Conservation (phyloP, 2,797 vertebrate species). For the Nannoperca obscura region DNA sequence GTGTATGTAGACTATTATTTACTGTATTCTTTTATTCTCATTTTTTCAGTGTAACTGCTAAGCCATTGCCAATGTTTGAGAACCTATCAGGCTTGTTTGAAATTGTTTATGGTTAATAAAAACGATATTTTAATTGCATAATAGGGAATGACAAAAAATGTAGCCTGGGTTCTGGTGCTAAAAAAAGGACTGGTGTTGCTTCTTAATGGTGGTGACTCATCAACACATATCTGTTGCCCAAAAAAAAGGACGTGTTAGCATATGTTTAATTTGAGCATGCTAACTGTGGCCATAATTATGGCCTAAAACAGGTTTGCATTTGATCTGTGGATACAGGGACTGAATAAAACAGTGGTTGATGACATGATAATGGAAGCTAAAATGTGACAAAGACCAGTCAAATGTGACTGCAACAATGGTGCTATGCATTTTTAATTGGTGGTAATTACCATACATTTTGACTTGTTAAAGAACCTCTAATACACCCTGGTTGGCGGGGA, state of each 20-base stretch:
- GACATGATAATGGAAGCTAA: neutral
- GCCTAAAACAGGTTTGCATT: slow-evolving; percentile 1
- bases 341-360: slow-evolving; percentile 10
- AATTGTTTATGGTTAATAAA: neutral
- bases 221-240: slow-evolving; percentile 18
- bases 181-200: neutral
- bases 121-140: neutral
- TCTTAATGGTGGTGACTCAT: neutral
- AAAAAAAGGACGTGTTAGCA: slow-evolving; percentile 20
- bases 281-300: slow-evolving; percentile 7
- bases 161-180: neutral
- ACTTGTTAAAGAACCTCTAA: neutral
- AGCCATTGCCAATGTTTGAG: neutral
- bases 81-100: neutral
- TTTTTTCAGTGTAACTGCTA: neutral
- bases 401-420: neutral
- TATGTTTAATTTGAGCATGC: slow-evolving; percentile 9
- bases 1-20: neutral
- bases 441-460: neutral
- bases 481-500: neutral
- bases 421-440: neutral
- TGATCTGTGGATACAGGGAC: slow-evolving; percentile 4
- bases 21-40: neutral
- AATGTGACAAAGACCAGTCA: neutral
- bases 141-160: neutral